Evolutionary conservation across 2,797 vertebrate genomes (phyloP), one percentile per base, ranked within the genome.

Genomic region (Neosalanx taihuensis): DNA sequence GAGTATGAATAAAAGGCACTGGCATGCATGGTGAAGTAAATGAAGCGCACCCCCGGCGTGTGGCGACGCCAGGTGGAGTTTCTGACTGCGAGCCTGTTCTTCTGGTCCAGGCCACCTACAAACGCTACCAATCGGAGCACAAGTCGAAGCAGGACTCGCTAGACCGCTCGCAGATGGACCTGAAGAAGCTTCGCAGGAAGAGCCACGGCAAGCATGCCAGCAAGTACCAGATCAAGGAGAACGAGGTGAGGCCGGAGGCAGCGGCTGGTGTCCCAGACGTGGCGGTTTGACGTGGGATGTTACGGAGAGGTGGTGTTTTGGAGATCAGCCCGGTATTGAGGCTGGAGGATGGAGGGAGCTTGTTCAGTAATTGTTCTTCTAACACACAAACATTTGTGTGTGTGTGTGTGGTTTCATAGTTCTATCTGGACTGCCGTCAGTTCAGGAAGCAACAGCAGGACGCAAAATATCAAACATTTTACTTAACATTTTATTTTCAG

Each of bases 151-250:
- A 95, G 79, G 97, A 99, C 83, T 94, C 92, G 18, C 88, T 99
- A 87, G 97, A 98, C 80, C 96, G 97, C 76, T 96, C 97, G 2
- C 94, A 97, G 73, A 91, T 95, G 0, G 97, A 99, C 74, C 86
- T 99, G 86, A 99, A 98, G 88, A 99, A 98, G 88, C 93, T 99
- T 71, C 85, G 92, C 83, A 92, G 95, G 85, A 99, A 99, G 93
- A 96, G 95, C 84, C 97, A 99, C 82, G 95, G 95, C 3, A 95
- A 96, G 75, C 91, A 96, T 23, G 91, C 92, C 0, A 88, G 83
- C 3, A 99, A 99, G 78, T 99, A 98, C 0, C 95, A 98, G 57
- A 85, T 93, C 70, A 97, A 92, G 81, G 95, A 98, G 88, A 95
- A 92, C 1, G 97, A 99, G 96, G 96, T 98, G 70, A 92, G 94